Conservation (phyloP, 2,797 vertebrate species). For the Myotis planiceps region DNA sequence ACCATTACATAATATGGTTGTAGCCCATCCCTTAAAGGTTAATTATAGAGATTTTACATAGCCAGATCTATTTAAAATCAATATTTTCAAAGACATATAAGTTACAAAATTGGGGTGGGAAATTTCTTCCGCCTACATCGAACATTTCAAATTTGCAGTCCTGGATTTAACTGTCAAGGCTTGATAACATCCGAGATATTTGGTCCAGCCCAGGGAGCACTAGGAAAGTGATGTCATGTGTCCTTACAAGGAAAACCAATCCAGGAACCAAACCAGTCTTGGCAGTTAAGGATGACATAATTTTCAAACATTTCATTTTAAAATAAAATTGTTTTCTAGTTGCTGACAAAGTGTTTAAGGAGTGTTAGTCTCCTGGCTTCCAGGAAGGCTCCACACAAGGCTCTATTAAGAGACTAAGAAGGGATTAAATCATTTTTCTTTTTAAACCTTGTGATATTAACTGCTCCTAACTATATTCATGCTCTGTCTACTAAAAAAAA, state of each 20-base stretch:
- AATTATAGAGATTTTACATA: neutral
- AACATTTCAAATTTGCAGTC: slow-evolving; percentile 1
- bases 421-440: neutral
- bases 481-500: neutral
- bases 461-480: neutral
- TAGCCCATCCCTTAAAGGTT: neutral
- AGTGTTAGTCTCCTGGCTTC: slow-evolving; percentile 7
- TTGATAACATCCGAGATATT: neutral
- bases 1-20: neutral
- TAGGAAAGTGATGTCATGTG: slow-evolving; percentile 20
- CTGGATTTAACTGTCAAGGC: neutral
- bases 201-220: neutral
- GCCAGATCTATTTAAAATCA: neutral
- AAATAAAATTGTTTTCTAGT: slow-evolving; percentile 41
- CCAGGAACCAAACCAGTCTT: slow-evolving; percentile 18
- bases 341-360: slow-evolving; percentile 26
- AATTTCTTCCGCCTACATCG: neutral
- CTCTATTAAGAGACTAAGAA: slow-evolving; percentile 21
- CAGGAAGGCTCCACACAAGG: neutral
- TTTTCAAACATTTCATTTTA: slow-evolving; percentile 56
- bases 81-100: neutral
- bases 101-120: slow-evolving; percentile 1
- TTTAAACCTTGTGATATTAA: slow-evolving; percentile 34
- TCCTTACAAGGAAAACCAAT: slow-evolving; percentile 35
- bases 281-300: slow-evolving; percentile 17